Evolutionary conservation across 2,888 invertebrate species (phyloP).

Genomic region (Carcina quercana): DNA sequence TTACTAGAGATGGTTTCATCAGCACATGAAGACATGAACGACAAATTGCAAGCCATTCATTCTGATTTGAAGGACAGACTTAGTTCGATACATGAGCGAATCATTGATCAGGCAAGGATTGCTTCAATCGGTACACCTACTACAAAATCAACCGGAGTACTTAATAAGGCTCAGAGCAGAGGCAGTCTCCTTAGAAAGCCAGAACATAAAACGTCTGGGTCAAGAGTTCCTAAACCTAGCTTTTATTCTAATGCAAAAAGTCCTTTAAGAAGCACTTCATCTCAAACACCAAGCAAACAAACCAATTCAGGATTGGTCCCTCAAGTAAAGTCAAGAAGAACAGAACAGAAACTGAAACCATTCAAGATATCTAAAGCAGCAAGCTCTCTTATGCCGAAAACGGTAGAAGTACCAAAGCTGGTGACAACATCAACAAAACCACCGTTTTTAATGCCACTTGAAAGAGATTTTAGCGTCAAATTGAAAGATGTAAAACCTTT

Average conservation of each 20-base stretch:
- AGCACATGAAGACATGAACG: conserved; percentile 39
- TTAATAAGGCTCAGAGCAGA: too few relatives aligned
- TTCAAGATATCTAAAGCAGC: conserved; percentile 29
- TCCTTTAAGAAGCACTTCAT: too few relatives aligned
- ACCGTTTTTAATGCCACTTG: conserved; percentile 10
- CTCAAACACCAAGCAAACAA: too few relatives aligned
- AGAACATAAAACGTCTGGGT: too few relatives aligned
- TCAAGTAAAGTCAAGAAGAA: conserved; percentile 5
- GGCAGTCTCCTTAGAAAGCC: too few relatives aligned
- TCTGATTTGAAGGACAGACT: conserved; percentile 47
- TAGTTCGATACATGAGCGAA: conserved; percentile 34
- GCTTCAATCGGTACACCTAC: conserved; percentile 15
- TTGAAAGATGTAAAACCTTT: conserved; percentile 2
- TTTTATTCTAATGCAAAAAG: too few relatives aligned
- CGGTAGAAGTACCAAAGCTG: conserved; percentile 25
- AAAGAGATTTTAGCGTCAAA: conserved; percentile 14
- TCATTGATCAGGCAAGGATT: conserved; percentile 29
- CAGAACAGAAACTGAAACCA: conserved; percentile 10
- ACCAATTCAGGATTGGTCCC: too few relatives aligned
- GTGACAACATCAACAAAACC: conserved; percentile 13
- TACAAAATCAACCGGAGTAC: conserved; percentile 5
- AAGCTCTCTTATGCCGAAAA: conserved; percentile 26
- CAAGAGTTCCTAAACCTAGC: too few relatives aligned
- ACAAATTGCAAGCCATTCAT: conserved; percentile 46
- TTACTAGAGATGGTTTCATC: conserved; percentile 34